phyloP scores from a whole-genome alignment of 2,888 invertebrate species.

The Tipula confusa region DNA sequence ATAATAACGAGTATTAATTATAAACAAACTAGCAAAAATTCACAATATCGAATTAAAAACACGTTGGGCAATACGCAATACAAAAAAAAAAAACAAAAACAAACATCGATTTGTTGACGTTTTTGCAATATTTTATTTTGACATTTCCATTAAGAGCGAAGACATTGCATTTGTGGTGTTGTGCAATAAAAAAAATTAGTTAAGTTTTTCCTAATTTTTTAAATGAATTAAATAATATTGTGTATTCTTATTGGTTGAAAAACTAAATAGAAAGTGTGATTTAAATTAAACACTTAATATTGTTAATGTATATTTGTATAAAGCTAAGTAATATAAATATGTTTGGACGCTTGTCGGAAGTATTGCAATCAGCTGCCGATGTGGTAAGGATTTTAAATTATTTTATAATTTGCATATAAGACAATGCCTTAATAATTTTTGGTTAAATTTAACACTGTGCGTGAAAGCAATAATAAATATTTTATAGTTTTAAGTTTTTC shows the following conservation, averaged over 20 bases:
- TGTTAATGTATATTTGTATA: constrained; percentile 26
- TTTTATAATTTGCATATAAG: not conserved
- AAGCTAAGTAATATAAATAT: constrained; percentile 40
- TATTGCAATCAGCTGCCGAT: constrained; percentile 54
- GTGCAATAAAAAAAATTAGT: not conserved
- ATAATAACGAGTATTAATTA: not conserved
- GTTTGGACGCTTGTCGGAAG: constrained; percentile 56
- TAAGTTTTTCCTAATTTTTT: constrained; percentile 20
- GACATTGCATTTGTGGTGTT: not conserved
- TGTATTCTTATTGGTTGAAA: not conserved
- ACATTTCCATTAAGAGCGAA: not conserved
- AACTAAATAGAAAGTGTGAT: constrained; percentile 26
- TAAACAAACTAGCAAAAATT: not conserved
- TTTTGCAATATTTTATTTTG: not conserved
- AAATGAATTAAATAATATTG: constrained; percentile 27
- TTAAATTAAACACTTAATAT: not conserved
- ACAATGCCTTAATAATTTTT: not conserved
- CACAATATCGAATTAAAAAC: not conserved
- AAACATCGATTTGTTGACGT: constrained; percentile 29
- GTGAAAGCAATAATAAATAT: not conserved
- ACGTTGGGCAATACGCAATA: constrained; percentile 26
- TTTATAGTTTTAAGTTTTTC: not conserved
- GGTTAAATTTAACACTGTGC: not conserved
- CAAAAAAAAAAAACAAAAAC: not conserved
- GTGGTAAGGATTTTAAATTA: constrained; percentile 46